Base-by-base conservation (phyloP, 1,140 invertebrate species). In the Drosophila tsacasi region DNA sequence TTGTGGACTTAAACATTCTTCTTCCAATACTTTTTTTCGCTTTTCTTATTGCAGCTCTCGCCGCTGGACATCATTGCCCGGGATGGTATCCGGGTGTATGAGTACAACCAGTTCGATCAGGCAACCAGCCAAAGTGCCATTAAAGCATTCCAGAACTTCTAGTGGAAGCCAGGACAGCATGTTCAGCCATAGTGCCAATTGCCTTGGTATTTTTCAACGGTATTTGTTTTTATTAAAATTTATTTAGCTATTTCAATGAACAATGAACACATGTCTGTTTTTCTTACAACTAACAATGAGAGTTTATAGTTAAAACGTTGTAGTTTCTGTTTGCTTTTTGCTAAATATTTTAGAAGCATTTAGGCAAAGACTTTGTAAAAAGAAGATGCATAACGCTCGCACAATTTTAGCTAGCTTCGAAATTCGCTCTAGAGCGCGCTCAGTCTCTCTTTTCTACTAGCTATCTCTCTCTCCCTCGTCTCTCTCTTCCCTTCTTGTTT, bases 101-200 rank as follows among this genome's bases (percentile, higher is more conserved):
- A 78, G 30, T 64, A 77, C 52, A 58, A 35, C n/a, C 50, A 32
- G 32, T 58, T 40, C 27, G 74, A 81, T 37, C 62, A 59, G 40
- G 23, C 25, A 5, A 47, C 71, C 46, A 76, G 55, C 27, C 58
- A 63, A 27, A 52, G 61, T 62, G 83, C 83, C 52, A 75, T 59
- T 32, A 64, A 74, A 74, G 74, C 81, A 75, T 89, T 89, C 71
- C 78, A 81, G 17, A 42, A 86, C 62, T 86, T 87, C 63, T 87
- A 80, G 27, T 32, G 27, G n/a, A 2, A 3, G 25, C 15, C 10
- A 27, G 23, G 23, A 54, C n/a, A 15, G 13, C 19, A n/a, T 50
- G 12, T 25, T 39, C 35, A n/a, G 54, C 54, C 54, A 57, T 57
- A 25, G 17, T 55, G 19, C 52, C 52, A 55, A 35, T 55, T 30